These are phyloP conservation scores for Sebastes reedi DNA, from an alignment of 2,797 vertebrate species.

Conservation along the genomic window DNA sequence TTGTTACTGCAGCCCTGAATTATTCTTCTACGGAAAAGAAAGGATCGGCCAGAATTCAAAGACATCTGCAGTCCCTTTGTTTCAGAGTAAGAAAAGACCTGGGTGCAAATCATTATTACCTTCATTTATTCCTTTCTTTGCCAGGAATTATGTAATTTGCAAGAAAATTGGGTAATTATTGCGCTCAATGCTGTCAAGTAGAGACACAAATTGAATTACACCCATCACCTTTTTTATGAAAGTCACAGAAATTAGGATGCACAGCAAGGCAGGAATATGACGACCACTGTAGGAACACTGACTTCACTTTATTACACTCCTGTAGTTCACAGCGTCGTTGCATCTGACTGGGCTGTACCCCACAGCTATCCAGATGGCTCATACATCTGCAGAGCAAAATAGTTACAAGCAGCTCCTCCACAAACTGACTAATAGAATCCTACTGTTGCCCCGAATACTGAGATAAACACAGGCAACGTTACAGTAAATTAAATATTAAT, in stretches of 20 bases:
- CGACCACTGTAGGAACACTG: not conserved
- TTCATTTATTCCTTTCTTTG: conserved; percentile 9
- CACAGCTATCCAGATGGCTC: conserved; percentile 43
- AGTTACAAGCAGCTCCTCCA: conserved; percentile 9
- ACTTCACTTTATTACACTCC: conserved; percentile 32
- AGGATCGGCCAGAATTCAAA: not conserved
- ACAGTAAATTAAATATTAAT: conserved; percentile 8
- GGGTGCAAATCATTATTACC: not conserved
- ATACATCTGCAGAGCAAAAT: conserved; percentile 27
- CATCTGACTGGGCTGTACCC: conserved; percentile 18
- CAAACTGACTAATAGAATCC: conserved; percentile 1
- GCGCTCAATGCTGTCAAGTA: conserved; percentile 11
- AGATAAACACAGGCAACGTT: conserved; percentile 9
- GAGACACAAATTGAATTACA: conserved; percentile 43
- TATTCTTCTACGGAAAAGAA: not conserved
- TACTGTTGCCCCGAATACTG: conserved; percentile 26
- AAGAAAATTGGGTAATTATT: conserved; percentile 30
- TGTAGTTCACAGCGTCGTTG: conserved; percentile 29
- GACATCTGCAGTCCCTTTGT: not conserved
- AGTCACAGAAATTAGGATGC: conserved; percentile 40
- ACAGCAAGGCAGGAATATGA: conserved; percentile 22
- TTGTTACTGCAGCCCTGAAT: not conserved
- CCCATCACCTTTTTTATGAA: conserved; percentile 17
- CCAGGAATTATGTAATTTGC: conserved; percentile 7
- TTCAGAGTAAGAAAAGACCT: conserved; percentile 4